phyloP scores from a whole-genome alignment of 2,113 vertebrate genomes.

The Sardina pilchardus region DNA sequence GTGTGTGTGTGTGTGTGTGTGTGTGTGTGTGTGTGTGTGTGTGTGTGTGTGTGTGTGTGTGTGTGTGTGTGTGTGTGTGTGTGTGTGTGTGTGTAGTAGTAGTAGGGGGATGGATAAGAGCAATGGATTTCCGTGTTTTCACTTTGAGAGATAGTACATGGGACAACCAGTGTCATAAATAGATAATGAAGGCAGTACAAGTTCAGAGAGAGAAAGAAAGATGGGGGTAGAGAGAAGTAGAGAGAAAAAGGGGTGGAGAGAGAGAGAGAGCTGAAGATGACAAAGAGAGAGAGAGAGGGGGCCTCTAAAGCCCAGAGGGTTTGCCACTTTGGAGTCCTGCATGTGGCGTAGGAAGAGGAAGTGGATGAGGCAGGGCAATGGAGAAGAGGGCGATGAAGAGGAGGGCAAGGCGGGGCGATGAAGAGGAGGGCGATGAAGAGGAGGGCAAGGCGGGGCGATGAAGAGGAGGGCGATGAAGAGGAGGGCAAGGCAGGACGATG shows the following conservation, averaged over 20 bases:
- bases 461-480: too few species aligned
- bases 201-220: slow-evolving; percentile 34
- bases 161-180: slow-evolving; percentile 69
- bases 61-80: too few species aligned
- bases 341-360: slow-evolving; percentile 48
- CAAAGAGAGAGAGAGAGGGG: not conserved
- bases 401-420: too few species aligned
- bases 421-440: too few species aligned
- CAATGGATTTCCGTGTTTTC: slow-evolving; percentile 54
- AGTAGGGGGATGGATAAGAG: too few species aligned
- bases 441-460: too few species aligned
- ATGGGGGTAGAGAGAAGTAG: not conserved
- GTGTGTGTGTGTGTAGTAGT: not conserved
- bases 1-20: not conserved
- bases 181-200: slow-evolving; percentile 66
- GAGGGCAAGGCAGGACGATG: too few species aligned
- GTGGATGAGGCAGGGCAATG: not conserved
- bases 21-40: not conserved
- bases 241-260: not conserved
- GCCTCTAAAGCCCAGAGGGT: slow-evolving; percentile 65
- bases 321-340: slow-evolving; percentile 29
- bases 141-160: slow-evolving; percentile 59
- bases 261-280: not conserved
- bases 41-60: too few species aligned
- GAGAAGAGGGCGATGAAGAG: too few species aligned